These are phyloP conservation scores for Amphimedon queenslandica DNA, from an alignment of 37 sponge, comb jelly and placozoan genomes.

Conservation along the genomic window DNA sequence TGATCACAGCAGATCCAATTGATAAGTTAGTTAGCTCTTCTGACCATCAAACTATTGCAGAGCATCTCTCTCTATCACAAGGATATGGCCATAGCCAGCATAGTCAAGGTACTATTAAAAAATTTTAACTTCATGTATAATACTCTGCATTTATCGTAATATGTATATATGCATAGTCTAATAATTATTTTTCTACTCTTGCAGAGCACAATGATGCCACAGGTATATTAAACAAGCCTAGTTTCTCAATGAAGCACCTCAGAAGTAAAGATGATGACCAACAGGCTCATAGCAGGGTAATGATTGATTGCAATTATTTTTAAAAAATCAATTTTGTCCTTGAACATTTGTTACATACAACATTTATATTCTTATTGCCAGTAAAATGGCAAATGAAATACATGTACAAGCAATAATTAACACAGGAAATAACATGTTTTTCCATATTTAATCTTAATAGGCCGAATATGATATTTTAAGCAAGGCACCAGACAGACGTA, in stretches of 20 bases:
- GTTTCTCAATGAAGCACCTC: not conserved
- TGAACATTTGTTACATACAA: too few species aligned
- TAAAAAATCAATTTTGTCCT: too few species aligned
- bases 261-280: too few species aligned
- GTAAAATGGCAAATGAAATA: not conserved
- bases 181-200: not conserved
- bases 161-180: too few species aligned
- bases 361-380: too few species aligned
- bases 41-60: conserved; percentile 24
- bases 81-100: not conserved
- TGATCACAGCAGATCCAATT: conserved; percentile 27
- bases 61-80: conserved; percentile 37
- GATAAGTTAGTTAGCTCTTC: conserved; percentile 41
- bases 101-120: conserved; percentile 41
- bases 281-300: too few species aligned
- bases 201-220: not conserved
- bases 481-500: conserved; percentile 34
- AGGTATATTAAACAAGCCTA: not conserved
- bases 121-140: too few species aligned
- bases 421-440: not conserved
- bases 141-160: too few species aligned
- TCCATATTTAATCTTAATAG: not conserved
- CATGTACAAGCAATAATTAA: not conserved
- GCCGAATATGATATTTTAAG: conserved; percentile 25
- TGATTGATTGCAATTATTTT: too few species aligned